Conservation (phyloP, 1,140 invertebrate genomes). For the Drosophila novamexicana region DNA sequence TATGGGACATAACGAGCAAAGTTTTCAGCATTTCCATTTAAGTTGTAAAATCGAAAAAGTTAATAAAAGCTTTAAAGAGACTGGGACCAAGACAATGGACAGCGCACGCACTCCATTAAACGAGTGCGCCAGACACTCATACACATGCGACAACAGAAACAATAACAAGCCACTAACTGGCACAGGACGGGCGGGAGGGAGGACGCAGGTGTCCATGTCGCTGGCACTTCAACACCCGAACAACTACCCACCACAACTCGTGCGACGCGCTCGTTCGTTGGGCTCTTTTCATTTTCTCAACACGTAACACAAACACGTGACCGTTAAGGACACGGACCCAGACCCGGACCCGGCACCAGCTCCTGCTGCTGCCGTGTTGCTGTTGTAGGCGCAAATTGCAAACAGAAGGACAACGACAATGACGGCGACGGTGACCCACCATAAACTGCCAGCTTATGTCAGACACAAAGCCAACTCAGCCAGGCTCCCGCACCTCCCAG, state of each 20-base stretch:
- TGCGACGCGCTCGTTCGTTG: constrained; percentile 30
- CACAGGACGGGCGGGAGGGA: constrained; percentile 12
- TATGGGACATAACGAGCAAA: constrained; percentile 64
- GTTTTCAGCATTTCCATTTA: constrained; percentile 64
- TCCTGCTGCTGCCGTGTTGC: constrained; percentile 1
- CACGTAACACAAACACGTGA: constrained; percentile 81
- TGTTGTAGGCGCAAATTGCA: constrained; percentile 81
- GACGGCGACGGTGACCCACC: constrained; percentile 49
- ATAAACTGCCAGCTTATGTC: constrained; percentile 79
- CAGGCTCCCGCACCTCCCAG: too few species aligned
- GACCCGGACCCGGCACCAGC: constrained; percentile 1
- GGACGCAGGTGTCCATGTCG: constrained; percentile 78
- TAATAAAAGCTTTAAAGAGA: constrained; percentile 60
- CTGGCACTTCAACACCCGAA: constrained; percentile 73
- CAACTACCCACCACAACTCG: constrained; percentile 23
- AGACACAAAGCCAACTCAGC: constrained; percentile 70
- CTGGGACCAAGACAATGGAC: constrained; percentile 15
- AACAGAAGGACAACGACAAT: constrained; percentile 72
- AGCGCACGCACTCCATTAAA: constrained; percentile 72
- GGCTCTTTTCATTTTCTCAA: constrained; percentile 80
- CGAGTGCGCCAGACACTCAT: constrained; percentile 41
- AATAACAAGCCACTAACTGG: constrained; percentile 76
- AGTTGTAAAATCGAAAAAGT: constrained; percentile 80
- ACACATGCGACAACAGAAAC: constrained; percentile 67
- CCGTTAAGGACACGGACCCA: constrained; percentile 75